These are phyloP conservation scores for Erannis defoliaria DNA, from an alignment of 2,888 invertebrate genomes.

Conservation along the genomic window DNA sequence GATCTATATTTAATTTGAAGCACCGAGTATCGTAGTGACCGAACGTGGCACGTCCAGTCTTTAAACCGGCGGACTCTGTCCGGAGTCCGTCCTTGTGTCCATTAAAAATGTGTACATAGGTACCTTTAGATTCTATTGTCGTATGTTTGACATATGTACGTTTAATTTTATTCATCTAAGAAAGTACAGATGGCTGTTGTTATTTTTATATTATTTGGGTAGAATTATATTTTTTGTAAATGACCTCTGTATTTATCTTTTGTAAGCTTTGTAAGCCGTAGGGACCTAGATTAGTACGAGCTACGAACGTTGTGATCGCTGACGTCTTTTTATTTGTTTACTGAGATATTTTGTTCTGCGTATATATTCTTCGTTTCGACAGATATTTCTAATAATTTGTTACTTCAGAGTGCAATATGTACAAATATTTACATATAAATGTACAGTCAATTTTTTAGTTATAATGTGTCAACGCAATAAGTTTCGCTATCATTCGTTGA, in stretches of 20 bases:
- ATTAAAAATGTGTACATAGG: constrained; percentile 79
- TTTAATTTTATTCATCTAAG: constrained; percentile 87
- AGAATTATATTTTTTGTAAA: constrained; percentile 87
- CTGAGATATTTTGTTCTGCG: constrained; percentile 75
- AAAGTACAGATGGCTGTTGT: constrained; percentile 87
- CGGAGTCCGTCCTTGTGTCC: constrained; percentile 65
- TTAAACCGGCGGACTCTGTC: constrained; percentile 61
- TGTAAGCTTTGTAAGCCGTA: constrained; percentile 84
- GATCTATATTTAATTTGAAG: constrained; percentile 63
- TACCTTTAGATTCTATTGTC: constrained; percentile 84
- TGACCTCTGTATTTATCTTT: constrained; percentile 86
- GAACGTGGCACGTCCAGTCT: constrained; percentile 79
- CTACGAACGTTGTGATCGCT: constrained; percentile 84
- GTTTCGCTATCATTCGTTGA: constrained; percentile 78
- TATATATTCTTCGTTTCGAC: constrained; percentile 80
- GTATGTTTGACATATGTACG: constrained; percentile 85
- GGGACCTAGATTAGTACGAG: constrained; percentile 83
- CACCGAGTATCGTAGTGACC: constrained; percentile 76
- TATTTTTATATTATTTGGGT: constrained; percentile 87
- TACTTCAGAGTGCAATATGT: constrained; percentile 91
- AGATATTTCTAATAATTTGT: constrained; percentile 82
- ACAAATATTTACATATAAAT: constrained; percentile 89
- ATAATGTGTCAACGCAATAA: constrained; percentile 84
- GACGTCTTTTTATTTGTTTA: constrained; percentile 78
- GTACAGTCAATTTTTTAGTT: constrained; percentile 86